phyloP scores from a whole-genome alignment of 2,113 vertebrate species.

The Nerophis lumbriciformis region DNA sequence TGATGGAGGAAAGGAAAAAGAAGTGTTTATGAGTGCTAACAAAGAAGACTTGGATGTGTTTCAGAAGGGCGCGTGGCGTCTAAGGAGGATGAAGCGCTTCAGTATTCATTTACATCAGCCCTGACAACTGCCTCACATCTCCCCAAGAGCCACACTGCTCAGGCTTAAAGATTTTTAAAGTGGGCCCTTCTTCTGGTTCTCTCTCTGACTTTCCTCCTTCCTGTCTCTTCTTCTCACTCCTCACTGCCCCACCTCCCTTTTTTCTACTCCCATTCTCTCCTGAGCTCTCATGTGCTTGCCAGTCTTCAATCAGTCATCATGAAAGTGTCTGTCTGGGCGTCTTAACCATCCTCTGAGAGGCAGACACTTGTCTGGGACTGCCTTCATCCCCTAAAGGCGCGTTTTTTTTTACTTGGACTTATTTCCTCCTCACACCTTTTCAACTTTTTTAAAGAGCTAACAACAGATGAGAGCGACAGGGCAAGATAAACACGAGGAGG shows the following conservation, averaged over 20 bases:
- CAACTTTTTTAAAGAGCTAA: slow-evolving; percentile 69
- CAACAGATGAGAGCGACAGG: slow-evolving; percentile 61
- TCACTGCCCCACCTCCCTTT: slow-evolving; percentile 9
- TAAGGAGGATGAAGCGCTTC: slow-evolving; percentile 75
- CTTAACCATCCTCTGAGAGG: slow-evolving; percentile 75
- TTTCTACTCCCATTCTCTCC: slow-evolving; percentile 44
- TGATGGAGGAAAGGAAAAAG: slow-evolving; percentile 38
- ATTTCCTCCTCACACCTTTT: slow-evolving; percentile 74
- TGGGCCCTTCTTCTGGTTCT: slow-evolving; percentile 51
- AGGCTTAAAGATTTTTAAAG: slow-evolving; percentile 69
- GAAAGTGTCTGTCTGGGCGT: slow-evolving; percentile 71
- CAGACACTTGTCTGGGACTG: slow-evolving; percentile 72
- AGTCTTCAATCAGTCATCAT: slow-evolving; percentile 77
- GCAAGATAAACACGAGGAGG: slow-evolving; percentile 56
- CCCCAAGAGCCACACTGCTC: slow-evolving; percentile 62
- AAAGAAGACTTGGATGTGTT: slow-evolving; percentile 63
- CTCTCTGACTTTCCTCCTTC: slow-evolving; percentile 54
- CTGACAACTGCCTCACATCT: slow-evolving; percentile 77
- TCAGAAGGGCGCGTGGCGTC: slow-evolving; percentile 65
- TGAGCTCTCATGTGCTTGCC: slow-evolving; percentile 53
- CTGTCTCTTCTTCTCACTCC: slow-evolving; percentile 42
- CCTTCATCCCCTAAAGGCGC: slow-evolving; percentile 74
- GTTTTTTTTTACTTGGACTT: slow-evolving; percentile 62
- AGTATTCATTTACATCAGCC: slow-evolving; percentile 80
- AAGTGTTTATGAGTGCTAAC: slow-evolving; percentile 68